Evolutionary conservation across 2,113 vertebrate species (phyloP).

Genomic region (Rhabdornis inornatus): DNA sequence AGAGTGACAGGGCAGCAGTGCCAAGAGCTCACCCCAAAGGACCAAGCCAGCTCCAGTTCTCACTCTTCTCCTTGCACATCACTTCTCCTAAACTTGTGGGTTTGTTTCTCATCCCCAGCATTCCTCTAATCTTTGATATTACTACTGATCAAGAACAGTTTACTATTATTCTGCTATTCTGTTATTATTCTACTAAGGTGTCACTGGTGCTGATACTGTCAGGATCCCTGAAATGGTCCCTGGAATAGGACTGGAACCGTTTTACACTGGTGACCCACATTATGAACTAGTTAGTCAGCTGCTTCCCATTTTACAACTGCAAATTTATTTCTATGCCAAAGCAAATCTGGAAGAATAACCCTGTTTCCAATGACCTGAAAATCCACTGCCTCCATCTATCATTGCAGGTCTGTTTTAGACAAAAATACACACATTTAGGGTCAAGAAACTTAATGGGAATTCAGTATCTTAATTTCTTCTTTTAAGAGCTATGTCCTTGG

Average conservation of each 20-base stretch:
- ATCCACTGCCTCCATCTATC: background rate
- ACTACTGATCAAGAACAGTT: background rate
- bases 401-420: background rate
- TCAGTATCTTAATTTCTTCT: background rate
- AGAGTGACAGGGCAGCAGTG: background rate
- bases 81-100: background rate
- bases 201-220: background rate
- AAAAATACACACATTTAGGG: background rate
- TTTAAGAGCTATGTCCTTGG: background rate
- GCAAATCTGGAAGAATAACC: background rate
- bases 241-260: background rate
- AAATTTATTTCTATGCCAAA: background rate
- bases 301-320: background rate
- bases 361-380: background rate
- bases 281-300: background rate
- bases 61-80: background rate
- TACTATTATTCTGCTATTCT: background rate
- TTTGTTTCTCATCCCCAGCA: background rate
- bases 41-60: background rate
- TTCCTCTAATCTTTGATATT: background rate
- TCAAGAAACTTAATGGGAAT: background rate
- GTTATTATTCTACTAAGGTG: background rate
- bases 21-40: background rate
- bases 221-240: background rate
- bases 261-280: background rate